Conservation (phyloP, 2,888 invertebrate genomes). For the Polietes domitor region DNA sequence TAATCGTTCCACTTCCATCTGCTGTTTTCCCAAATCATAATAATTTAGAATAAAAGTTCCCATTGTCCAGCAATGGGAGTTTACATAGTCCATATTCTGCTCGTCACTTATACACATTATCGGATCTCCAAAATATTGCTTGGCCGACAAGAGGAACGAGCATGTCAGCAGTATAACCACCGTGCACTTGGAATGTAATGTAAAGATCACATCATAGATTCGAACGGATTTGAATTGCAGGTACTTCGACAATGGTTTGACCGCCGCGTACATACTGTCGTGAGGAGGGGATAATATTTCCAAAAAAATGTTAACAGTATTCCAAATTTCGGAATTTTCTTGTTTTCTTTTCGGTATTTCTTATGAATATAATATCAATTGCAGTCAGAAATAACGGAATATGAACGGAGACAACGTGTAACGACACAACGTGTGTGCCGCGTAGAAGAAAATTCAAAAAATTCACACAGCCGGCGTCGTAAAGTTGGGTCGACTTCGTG, state of each 20-base stretch:
- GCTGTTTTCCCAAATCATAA: slow-evolving; percentile 49
- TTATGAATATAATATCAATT: neutral
- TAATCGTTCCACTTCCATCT: slow-evolving; percentile 41
- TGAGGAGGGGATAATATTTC: slow-evolving; percentile 27
- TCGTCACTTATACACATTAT: slow-evolving; percentile 86
- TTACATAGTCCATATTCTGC: slow-evolving; percentile 84
- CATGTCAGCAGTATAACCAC: slow-evolving; percentile 87
- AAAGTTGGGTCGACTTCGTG: too few species aligned
- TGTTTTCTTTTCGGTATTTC: neutral
- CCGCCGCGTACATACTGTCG: slow-evolving; percentile 84
- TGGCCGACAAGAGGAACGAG: slow-evolving; percentile 88
- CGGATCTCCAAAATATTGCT: slow-evolving; percentile 93
- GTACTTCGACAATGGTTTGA: slow-evolving; percentile 83
- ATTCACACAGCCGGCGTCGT: too few species aligned
- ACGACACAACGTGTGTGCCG: neutral
- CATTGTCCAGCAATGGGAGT: slow-evolving; percentile 91
- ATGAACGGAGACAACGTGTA: too few species aligned
- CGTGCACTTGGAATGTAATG: slow-evolving; percentile 87
- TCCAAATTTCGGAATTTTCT: slow-evolving; percentile 37
- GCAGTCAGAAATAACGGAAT: too few species aligned
- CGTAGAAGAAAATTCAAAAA: neutral
- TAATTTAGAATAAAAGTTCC: slow-evolving; percentile 85
- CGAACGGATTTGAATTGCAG: slow-evolving; percentile 85
- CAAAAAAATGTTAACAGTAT: slow-evolving; percentile 14
- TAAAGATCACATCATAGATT: slow-evolving; percentile 89